Percentiles rank a stretch among this genome's conserved stretches.
Conservation (phyloP, 2,113 vertebrate genomes). For the Enhydra lutris region DNA sequence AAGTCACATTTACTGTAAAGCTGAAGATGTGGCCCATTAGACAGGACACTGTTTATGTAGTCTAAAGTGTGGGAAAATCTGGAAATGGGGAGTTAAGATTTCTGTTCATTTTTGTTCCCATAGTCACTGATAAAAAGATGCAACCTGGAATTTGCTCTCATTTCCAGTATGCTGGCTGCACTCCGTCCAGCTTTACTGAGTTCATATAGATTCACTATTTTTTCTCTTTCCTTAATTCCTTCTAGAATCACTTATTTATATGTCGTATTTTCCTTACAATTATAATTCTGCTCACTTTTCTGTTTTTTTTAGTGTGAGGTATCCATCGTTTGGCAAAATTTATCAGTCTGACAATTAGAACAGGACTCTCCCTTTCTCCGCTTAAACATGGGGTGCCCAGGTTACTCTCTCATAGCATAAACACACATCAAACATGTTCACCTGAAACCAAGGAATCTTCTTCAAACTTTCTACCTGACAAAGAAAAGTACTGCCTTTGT, state of each 20-base stretch:
- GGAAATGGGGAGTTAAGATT: background rate
- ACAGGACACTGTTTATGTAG: background rate
- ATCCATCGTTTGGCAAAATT: background rate
- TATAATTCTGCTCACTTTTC: background rate
- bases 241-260: background rate
- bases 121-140: background rate
- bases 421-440: background rate
- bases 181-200: background rate
- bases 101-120: background rate
- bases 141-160: background rate
- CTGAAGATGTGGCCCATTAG: background rate
- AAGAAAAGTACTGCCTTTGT: background rate
- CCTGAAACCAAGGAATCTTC: background rate
- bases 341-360: background rate
- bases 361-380: background rate
- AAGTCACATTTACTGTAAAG: background rate
- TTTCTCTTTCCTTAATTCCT: background rate
- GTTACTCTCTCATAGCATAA: background rate
- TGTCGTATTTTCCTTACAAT: background rate
- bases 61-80: background rate
- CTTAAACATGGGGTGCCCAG: background rate
- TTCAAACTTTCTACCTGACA: background rate
- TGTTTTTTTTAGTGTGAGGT: background rate
- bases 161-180: background rate
- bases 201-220: background rate